These are phyloP conservation scores for Calliphora vicina DNA, from an alignment of 1,140 invertebrate genomes.

Conservation along the genomic window DNA sequence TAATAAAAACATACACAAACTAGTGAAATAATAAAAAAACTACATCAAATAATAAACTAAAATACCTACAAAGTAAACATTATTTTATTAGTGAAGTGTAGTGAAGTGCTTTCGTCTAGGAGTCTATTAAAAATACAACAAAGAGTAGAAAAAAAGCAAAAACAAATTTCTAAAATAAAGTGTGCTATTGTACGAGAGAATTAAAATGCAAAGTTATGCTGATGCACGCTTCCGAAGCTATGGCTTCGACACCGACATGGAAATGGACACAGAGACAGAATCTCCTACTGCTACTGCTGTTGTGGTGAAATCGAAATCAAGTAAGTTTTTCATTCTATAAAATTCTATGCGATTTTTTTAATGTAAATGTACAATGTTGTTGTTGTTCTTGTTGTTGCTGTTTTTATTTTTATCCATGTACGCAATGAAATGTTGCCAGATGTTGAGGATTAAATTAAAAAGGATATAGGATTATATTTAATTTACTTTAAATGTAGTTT, in stretches of 20 bases:
- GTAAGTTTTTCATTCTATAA: conserved; percentile 42
- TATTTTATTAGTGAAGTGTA: neutral
- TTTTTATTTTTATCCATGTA: too few relatives aligned
- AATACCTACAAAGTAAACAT: neutral
- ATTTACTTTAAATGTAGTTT: too few relatives aligned
- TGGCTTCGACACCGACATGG: conserved; percentile 60
- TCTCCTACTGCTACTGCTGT: neutral
- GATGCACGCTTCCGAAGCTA: conserved; percentile 60
- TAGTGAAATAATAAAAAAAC: neutral
- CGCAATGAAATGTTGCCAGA: too few relatives aligned
- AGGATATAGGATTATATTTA: too few relatives aligned
- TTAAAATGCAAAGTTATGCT: conserved; percentile 56
- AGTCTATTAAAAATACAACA: too few relatives aligned
- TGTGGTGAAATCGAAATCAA: conserved; percentile 45
- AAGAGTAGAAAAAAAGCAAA: neutral
- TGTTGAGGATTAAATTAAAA: too few relatives aligned
- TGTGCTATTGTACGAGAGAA: neutral
- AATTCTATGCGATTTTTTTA: neutral
- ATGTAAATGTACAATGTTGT: neutral
- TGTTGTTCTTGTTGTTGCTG: neutral
- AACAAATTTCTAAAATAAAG: neutral
- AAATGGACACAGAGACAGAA: conserved; percentile 59
- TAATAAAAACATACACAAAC: neutral
- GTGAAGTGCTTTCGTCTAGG: too few relatives aligned
- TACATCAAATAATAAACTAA: neutral